phyloP scores from a whole-genome alignment of 2,113 vertebrate genomes.

The Dolichallabes microphthalmus region DNA sequence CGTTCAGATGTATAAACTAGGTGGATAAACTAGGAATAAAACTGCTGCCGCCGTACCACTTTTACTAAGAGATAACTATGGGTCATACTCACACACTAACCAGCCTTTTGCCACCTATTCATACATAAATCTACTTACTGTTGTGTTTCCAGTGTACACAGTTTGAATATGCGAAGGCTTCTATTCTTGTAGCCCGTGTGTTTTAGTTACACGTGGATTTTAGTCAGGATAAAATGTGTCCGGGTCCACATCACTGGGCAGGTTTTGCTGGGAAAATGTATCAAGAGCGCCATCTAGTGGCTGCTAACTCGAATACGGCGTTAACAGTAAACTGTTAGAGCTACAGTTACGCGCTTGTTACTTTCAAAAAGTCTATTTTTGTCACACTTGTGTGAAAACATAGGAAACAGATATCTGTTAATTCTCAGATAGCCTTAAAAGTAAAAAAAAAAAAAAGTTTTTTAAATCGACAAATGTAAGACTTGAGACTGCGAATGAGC shows the following conservation, averaged over 20 bases:
- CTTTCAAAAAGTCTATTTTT: background rate
- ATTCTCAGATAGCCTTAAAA: background rate
- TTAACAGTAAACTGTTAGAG: background rate
- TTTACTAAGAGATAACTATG: slow-evolving; percentile 62
- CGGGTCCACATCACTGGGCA: background rate
- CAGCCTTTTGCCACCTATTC: slow-evolving; percentile 61
- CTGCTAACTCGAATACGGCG: background rate
- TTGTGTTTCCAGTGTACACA: background rate
- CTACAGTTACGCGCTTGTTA: background rate
- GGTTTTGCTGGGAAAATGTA: background rate
- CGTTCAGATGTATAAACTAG: slow-evolving; percentile 57
- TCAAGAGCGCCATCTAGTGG: slow-evolving; percentile 40
- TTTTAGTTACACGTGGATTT: slow-evolving; percentile 10
- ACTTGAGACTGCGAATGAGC: no score
- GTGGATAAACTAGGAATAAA: slow-evolving; percentile 71
- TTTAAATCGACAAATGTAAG: background rate
- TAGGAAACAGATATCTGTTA: background rate
- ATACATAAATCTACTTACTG: slow-evolving; percentile 57
- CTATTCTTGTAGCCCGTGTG: background rate
- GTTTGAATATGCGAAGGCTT: background rate
- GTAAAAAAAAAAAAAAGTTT: background rate
- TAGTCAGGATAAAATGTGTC: background rate
- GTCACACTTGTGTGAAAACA: background rate
- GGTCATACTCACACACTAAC: slow-evolving; percentile 72
- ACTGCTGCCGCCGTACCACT: slow-evolving; percentile 63